Conservation (phyloP, 2,888 invertebrate species). For the Melitaea athalia region DNA sequence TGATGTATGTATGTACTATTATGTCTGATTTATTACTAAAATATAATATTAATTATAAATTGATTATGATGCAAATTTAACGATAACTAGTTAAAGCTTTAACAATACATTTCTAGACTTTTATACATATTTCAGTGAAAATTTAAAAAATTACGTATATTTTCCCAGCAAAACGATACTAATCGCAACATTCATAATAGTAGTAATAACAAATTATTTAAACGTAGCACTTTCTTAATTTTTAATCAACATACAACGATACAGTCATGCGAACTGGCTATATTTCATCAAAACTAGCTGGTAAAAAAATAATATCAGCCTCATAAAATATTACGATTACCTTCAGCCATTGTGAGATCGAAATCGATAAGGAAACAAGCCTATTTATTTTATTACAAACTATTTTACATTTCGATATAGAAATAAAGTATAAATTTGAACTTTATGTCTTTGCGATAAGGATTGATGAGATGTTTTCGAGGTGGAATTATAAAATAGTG, state of each 20-base stretch:
- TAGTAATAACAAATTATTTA: slow-evolving; percentile 23
- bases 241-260: slow-evolving; percentile 29
- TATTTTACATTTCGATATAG: slow-evolving; percentile 6
- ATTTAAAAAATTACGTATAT: neutral
- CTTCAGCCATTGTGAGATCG: slow-evolving; percentile 49
- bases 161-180: neutral
- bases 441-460: slow-evolving; percentile 10
- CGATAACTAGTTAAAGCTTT: neutral
- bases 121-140: neutral
- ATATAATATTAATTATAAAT: too few species aligned
- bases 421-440: slow-evolving; percentile 9
- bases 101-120: neutral
- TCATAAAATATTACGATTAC: slow-evolving; percentile 53
- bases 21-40: too few species aligned
- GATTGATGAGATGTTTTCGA: slow-evolving; percentile 12
- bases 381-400: slow-evolving; percentile 41
- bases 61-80: too few species aligned
- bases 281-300: slow-evolving; percentile 38
- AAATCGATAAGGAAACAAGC: slow-evolving; percentile 51
- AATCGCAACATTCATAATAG: neutral
- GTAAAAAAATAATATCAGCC: slow-evolving; percentile 52
- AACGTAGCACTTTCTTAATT: slow-evolving; percentile 48
- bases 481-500: slow-evolving; percentile 29
- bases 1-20: too few species aligned
- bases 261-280: slow-evolving; percentile 56